Conservation (phyloP, 2,888 invertebrate species). For the Cryptosula pallasiana region DNA sequence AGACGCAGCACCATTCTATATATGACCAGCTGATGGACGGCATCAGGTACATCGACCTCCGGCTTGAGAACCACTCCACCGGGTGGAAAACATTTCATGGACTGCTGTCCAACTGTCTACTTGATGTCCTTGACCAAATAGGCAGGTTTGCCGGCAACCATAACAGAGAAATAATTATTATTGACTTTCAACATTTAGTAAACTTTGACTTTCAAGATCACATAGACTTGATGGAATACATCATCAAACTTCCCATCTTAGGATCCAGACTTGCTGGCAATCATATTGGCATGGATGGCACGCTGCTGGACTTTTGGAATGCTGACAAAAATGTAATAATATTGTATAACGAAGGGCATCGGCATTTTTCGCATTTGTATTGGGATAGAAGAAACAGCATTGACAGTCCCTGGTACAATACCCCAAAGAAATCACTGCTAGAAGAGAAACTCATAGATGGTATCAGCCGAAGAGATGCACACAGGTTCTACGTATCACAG, state of each 20-base stretch:
- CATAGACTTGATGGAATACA: conserved; percentile 6
- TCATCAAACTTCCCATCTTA: neutral
- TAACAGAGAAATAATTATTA: conserved; percentile 10
- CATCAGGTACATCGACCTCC: conserved; percentile 12
- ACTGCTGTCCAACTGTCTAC: neutral
- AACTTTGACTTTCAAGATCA: conserved; percentile 18
- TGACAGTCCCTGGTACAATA: conserved; percentile 17
- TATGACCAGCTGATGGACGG: conserved; percentile 24
- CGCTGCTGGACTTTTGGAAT: neutral
- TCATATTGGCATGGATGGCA: conserved; percentile 4
- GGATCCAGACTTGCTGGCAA: conserved; percentile 15
- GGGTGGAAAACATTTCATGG: conserved; percentile 24
- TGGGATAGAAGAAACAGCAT: neutral
- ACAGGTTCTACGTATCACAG: conserved; percentile 6
- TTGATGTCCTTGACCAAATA: conserved; percentile 9
- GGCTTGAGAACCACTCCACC: conserved; percentile 11
- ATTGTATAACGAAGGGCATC: conserved; percentile 13
- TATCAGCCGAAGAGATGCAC: neutral
- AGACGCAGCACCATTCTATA: conserved; percentile 24
- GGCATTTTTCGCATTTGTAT: conserved; percentile 19
- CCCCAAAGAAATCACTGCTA: neutral
- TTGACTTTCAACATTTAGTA: conserved; percentile 23
- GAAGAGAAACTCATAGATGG: neutral
- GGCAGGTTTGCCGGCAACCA: conserved; percentile 6
- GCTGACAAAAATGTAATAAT: conserved; percentile 23